phyloP scores from a whole-genome alignment of 2,113 vertebrate genomes.

The Fregata magnificens region DNA sequence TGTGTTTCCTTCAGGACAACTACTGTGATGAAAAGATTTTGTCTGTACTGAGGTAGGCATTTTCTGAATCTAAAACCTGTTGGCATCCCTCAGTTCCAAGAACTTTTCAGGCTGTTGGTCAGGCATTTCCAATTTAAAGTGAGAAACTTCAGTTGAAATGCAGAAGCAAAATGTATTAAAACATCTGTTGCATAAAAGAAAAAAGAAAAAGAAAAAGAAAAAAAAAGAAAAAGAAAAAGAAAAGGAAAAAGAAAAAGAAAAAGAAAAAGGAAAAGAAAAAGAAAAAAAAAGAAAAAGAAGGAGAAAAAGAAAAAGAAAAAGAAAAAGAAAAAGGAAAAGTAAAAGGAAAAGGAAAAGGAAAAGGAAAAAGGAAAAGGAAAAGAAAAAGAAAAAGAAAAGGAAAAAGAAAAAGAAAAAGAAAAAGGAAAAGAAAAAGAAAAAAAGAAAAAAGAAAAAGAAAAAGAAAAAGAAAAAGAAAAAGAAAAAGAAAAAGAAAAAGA shows the following conservation, averaged over 20 bases:
- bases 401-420: rapidly evolving
- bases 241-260: neutral
- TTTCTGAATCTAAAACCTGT: neutral
- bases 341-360: rapidly evolving
- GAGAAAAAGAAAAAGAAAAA: neutral
- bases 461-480: rapidly evolving
- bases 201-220: rapidly evolving
- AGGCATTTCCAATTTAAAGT: neutral
- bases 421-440: rapidly evolving
- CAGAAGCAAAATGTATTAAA: neutral
- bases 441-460: rapidly evolving
- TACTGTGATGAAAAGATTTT: neutral
- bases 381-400: rapidly evolving
- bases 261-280: rapidly evolving
- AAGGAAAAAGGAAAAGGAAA: neutral
- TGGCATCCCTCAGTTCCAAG: neutral
- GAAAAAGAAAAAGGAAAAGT: rapidly evolving
- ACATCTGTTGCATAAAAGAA: neutral
- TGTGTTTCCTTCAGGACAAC: neutral
- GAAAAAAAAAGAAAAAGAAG: no score
- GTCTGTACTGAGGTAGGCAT: neutral
- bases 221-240: rapidly evolving
- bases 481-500: rapidly evolving
- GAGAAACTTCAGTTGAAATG: neutral
- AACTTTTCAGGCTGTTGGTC: neutral